Base-by-base conservation (phyloP, 2,888 invertebrate genomes). In the Invenusta paracnida region DNA sequence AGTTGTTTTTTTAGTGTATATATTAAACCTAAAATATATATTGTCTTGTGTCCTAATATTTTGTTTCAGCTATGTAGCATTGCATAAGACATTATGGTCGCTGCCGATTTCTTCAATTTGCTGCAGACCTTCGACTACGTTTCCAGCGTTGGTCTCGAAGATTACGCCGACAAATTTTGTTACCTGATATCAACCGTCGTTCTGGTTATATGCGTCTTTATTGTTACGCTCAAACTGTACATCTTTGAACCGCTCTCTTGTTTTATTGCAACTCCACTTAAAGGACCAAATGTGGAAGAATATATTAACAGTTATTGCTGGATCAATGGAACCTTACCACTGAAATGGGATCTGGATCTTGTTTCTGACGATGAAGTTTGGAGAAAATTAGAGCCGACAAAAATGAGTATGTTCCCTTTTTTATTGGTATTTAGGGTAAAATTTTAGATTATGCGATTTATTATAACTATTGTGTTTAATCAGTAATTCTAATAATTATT, bases 281-380 rank as follows among this genome's bases (percentile, higher is more conserved):
- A 66, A 17, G 85, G 81, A 27, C 13, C 11, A 1, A 81, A 67
- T 29, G 11, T 84, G 5, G 30, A 48, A 11, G 23, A 29, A 5
- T 84, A 84, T 27, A 67, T 84, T 17, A 67, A 84, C 11, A 79
- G 82, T 23, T 81, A 84, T 81, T 84, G 85, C 73, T 84, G 85
- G 85, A 79, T 84, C 28, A 28, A 84, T 28, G 85, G 85, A 66
- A 81, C 73, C 5, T 17, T 81, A 5, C 73, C 85, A 17, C 11
- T 84, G 1, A 13, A n/a, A 48, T 17, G 11, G 11, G 27, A 27
- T 23, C 13, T 67, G 5, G 23, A 79, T 23, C 17, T 84, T 13
- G 66, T n/a, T 11, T 13, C 29, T 17, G n/a, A 17, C 11, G n/a
- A 83, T 48, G 83, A 30, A 13, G 5, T 73, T 2, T 83, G 83